Evolutionary conservation across 92 coral and sea anemone species (phyloP), one percentile per base, ranked within the genome.

Genomic region (Muricea muricata): DNA sequence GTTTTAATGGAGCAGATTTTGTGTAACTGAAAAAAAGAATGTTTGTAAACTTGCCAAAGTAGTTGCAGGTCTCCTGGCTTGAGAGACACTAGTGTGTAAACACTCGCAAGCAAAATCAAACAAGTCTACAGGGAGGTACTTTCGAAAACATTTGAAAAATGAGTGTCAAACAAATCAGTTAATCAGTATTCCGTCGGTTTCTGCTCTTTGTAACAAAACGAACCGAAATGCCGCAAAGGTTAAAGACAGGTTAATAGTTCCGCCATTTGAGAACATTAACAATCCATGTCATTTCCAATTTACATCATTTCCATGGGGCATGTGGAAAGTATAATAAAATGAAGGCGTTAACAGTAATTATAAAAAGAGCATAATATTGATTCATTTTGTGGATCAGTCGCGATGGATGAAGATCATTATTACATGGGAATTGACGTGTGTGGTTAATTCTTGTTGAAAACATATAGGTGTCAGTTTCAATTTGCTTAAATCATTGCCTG

Each of bases 171-270:
- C 14, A 45, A 12, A 45, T 12, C 1, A 45, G 5, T 37, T 4
- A 37, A 37, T 37, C 42, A 45, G 9, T 45, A 12, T 45, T 45
- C 11, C 11, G 45, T 39, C n/a, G 45, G 11, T 39, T 39, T 39
- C 11, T 39, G 45, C 11, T 11, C 45, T 39, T 45, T 45, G 50
- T 45, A 45, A 45, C 50, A 12, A 45, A 45, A 45, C 50, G 15
- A 45, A 12, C 50, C 18, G 17, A 52, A 2, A 52, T 52, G 37
- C 70, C 37, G 37, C n/a, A 28, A 29, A 63, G 70, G 70, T 60
- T 60, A 60, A 30, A 60, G 60, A 24, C 20, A 29, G 68, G 33
- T 63, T 63, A 63, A 63, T 63, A 1, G 70, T 63, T 63, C 65
- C 25, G 31, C 28, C 7, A 54, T 54, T 54, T 54, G 23, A 25